Evolutionary conservation across 2,113 vertebrate species (phyloP).

Genomic region (Upupa epops): DNA sequence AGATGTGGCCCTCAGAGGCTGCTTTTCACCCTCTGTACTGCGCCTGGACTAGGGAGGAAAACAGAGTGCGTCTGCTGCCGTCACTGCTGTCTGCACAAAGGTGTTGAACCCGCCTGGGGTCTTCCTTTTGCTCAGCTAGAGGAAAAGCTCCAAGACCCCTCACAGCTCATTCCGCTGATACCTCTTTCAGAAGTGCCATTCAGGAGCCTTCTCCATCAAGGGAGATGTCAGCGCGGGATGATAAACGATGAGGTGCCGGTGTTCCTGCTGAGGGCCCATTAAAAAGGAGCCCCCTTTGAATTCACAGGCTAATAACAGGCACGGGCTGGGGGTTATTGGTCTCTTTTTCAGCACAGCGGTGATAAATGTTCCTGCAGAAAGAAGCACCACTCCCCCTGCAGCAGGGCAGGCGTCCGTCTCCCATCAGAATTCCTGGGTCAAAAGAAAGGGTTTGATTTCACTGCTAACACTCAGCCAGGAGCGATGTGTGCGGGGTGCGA

Average conservation of each 20-base stretch:
- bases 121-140: not conserved
- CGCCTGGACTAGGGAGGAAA: not conserved
- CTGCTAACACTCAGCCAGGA: slow-evolving; percentile 45
- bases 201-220: slow-evolving; percentile 5
- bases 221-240: slow-evolving; percentile 27
- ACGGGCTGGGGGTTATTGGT: slow-evolving; percentile 35
- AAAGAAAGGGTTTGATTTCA: slow-evolving; percentile 60
- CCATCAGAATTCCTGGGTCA: slow-evolving; percentile 58
- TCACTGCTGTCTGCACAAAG: not conserved
- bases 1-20: not conserved
- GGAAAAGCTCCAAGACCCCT: slow-evolving; percentile 3
- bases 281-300: slow-evolving; percentile 65
- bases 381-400: slow-evolving; percentile 28
- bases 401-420: slow-evolving; percentile 10
- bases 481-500: slow-evolving; percentile 51
- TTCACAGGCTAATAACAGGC: slow-evolving; percentile 52
- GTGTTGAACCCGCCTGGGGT: not conserved
- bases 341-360: slow-evolving; percentile 51
- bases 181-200: slow-evolving; percentile 44
- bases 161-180: not conserved
- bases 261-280: slow-evolving; percentile 57
- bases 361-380: slow-evolving; percentile 57
- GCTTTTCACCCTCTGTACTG: not conserved
- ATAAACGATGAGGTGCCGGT: slow-evolving; percentile 46
- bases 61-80: accelerated